These are phyloP conservation scores for Norana najaformis DNA, from an alignment of 2,888 invertebrate genomes.

Conservation along the genomic window DNA sequence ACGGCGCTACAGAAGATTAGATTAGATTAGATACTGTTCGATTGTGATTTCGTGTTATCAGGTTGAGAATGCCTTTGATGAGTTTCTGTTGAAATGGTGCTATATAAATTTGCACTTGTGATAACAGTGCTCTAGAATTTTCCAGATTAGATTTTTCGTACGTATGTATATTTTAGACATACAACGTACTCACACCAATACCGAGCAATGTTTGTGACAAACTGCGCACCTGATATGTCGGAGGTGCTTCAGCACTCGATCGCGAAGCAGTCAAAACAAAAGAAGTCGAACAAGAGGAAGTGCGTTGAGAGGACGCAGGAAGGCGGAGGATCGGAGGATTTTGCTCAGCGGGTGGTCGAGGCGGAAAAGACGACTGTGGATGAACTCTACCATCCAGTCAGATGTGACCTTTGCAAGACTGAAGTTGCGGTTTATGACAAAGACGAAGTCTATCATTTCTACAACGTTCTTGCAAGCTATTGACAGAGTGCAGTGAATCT, in stretches of 20 bases:
- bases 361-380: not conserved
- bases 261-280: constrained; percentile 50
- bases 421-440: constrained; percentile 67
- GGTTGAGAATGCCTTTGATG: too few species aligned
- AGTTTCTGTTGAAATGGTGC: too few species aligned
- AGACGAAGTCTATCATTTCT: constrained; percentile 69
- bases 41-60: too few species aligned
- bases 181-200: constrained; percentile 67
- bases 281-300: constrained; percentile 43
- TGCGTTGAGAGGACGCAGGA: not conserved
- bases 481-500: not conserved
- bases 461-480: constrained; percentile 63
- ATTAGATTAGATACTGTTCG: too few species aligned
- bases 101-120: too few species aligned
- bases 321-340: not conserved
- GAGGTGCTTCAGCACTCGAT: constrained; percentile 55
- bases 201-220: constrained; percentile 69
- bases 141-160: too few species aligned
- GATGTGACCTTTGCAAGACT: constrained; percentile 66
- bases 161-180: constrained; percentile 60
- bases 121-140: too few species aligned
- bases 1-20: too few species aligned
- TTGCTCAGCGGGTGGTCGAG: not conserved
- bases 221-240: constrained; percentile 64
- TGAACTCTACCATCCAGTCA: constrained; percentile 66